phyloP scores from a whole-genome alignment of 2,113 vertebrate genomes.

The Apteryx mantelli region DNA sequence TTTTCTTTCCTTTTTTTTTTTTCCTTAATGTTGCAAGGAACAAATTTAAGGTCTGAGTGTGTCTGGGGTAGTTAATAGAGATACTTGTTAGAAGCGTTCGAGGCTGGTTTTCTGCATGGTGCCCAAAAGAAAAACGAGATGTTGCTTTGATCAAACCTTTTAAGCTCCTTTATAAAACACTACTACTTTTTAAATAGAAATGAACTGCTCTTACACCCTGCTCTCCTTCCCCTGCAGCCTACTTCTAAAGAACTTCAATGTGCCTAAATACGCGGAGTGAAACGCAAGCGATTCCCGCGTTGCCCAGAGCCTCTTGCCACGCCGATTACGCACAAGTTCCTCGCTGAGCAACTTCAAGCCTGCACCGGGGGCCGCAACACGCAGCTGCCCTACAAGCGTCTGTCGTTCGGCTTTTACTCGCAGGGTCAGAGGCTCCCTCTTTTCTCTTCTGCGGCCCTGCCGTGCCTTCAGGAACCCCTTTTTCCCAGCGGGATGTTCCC shows the following conservation, averaged over 20 bases:
- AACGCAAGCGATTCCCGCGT: neutral
- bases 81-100: neutral
- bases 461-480: fast-evolving
- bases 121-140: neutral
- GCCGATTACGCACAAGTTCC: neutral
- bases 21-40: neutral
- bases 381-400: neutral
- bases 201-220: neutral
- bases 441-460: neutral
- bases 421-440: neutral
- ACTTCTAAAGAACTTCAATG: fast-evolving
- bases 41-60: neutral
- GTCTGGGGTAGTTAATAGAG: neutral
- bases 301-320: neutral
- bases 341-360: too few species aligned
- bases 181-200: neutral
- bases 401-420: fast-evolving
- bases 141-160: neutral
- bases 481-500: fast-evolving
- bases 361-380: fast-evolving
- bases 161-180: neutral
- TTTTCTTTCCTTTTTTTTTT: fast-evolving
- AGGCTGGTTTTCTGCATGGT: neutral
- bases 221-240: neutral
- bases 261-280: fast-evolving